These are phyloP conservation scores for Babyrousa celebensis DNA, from an alignment of 2,797 vertebrate species.

Conservation along the genomic window DNA sequence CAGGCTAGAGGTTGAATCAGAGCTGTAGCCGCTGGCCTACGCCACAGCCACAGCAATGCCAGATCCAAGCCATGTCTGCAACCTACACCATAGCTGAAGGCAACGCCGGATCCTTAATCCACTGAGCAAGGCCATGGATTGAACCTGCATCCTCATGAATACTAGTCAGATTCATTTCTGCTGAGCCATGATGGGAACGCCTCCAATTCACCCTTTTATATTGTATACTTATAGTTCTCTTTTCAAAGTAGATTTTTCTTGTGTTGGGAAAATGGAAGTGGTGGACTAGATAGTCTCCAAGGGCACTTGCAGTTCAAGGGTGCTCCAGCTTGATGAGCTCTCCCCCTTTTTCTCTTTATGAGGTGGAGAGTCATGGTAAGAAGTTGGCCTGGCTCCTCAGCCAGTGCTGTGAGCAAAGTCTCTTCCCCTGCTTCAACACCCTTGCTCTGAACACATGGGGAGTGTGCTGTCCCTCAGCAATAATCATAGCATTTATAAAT, in stretches of 20 bases:
- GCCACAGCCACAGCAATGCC: too few relatives aligned
- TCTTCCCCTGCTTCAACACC: not conserved
- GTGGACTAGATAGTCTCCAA: not conserved
- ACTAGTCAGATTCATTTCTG: too few relatives aligned
- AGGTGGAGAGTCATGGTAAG: not conserved
- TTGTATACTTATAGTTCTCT: not conserved
- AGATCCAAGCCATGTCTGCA: too few relatives aligned
- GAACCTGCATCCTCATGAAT: too few relatives aligned
- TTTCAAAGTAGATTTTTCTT: slow-evolving; percentile 42
- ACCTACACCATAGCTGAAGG: too few relatives aligned
- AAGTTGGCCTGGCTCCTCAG: not conserved
- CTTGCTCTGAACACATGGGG: not conserved
- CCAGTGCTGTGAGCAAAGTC: not conserved
- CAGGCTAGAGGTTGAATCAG: too few relatives aligned
- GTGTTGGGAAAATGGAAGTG: not conserved
- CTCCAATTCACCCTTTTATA: not conserved
- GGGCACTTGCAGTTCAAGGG: not conserved
- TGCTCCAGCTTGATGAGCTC: not conserved
- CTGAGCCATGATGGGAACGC: too few relatives aligned
- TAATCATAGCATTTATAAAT: not conserved
- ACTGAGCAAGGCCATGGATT: too few relatives aligned
- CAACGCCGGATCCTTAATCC: too few relatives aligned
- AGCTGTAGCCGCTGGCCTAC: too few relatives aligned
- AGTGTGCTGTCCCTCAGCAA: not conserved
- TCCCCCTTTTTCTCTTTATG: not conserved